phyloP scores from a whole-genome alignment of 2,888 invertebrate species.

The Sinelater perroti region DNA sequence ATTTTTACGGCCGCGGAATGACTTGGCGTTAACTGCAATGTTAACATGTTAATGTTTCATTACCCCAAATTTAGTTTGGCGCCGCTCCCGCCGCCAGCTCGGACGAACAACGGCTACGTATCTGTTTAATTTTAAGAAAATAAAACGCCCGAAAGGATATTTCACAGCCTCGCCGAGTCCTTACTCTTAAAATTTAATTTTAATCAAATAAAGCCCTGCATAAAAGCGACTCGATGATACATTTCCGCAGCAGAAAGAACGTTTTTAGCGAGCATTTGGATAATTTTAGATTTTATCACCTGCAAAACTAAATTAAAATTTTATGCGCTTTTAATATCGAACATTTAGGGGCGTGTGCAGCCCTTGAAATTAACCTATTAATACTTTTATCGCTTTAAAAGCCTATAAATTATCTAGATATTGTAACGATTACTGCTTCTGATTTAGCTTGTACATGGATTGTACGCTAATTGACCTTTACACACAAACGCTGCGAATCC shows the following conservation, averaged over 20 bases:
- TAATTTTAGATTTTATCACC: conserved; percentile 20
- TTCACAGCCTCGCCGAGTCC: conserved; percentile 5
- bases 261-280: conserved; percentile 4
- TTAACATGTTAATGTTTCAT: conserved; percentile 28
- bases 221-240: conserved; percentile 15
- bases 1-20: conserved; percentile 28
- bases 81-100: not conserved
- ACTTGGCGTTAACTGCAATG: conserved; percentile 24
- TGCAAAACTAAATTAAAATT: conserved; percentile 22
- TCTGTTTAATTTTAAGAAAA: conserved; percentile 2
- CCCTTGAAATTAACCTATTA: conserved; percentile 7
- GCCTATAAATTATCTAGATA: conserved; percentile 25
- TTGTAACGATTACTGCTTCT: conserved; percentile 24
- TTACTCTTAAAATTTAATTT: conserved; percentile 15
- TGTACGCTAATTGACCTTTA: conserved; percentile 33
- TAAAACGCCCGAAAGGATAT: not conserved
- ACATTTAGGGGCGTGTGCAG: not conserved
- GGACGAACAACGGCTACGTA: not conserved
- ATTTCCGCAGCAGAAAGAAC: conserved; percentile 11
- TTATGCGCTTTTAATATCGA: too few relatives aligned
- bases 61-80: conserved; percentile 19
- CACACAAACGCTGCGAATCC: conserved; percentile 29
- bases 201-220: conserved; percentile 4
- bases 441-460: conserved; percentile 29
- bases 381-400: conserved; percentile 14